Conservation (phyloP, 2,113 vertebrate species). For the Herpetotheres cachinnans region DNA sequence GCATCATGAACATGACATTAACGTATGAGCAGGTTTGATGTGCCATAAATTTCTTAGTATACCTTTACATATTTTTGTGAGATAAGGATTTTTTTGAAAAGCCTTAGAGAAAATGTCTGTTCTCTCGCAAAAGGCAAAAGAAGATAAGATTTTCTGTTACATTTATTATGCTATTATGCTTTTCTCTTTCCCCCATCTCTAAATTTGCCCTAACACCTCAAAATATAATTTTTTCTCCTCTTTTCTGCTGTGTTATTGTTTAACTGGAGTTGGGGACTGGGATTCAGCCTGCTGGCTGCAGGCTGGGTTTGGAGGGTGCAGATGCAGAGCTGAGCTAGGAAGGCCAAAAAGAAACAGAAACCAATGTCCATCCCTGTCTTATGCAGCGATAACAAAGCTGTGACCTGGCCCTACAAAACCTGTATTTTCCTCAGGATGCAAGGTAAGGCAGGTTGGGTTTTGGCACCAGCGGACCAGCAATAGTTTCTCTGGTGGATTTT, state of each 20-base stretch:
- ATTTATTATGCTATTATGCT: not conserved
- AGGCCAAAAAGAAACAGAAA: not conserved
- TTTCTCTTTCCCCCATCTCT: not conserved
- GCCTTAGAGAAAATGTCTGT: not conserved
- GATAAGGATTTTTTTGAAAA: not conserved
- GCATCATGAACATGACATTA: not conserved
- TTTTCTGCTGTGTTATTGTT: not conserved
- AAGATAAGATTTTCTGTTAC: not conserved
- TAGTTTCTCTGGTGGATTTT: not conserved
- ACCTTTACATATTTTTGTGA: not conserved
- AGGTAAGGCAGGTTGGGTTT: not conserved
- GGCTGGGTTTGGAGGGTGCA: not conserved
- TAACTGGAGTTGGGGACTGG: not conserved
- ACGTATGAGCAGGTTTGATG: not conserved
- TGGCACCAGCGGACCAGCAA: not conserved
- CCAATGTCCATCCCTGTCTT: fast-evolving
- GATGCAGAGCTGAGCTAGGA: not conserved
- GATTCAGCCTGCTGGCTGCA: not conserved
- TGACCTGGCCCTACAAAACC: not conserved
- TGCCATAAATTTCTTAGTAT: not conserved
- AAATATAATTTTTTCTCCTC: not conserved
- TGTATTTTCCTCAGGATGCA: fast-evolving
- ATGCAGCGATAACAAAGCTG: not conserved
- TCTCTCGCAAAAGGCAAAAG: not conserved
- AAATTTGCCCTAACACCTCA: not conserved